A percentile compares a stretch with the other conserved stretches of the same genome.
Evolutionary conservation across 2,113 vertebrate genomes (phyloP).

Genomic region (Urocitellus parryii): DNA sequence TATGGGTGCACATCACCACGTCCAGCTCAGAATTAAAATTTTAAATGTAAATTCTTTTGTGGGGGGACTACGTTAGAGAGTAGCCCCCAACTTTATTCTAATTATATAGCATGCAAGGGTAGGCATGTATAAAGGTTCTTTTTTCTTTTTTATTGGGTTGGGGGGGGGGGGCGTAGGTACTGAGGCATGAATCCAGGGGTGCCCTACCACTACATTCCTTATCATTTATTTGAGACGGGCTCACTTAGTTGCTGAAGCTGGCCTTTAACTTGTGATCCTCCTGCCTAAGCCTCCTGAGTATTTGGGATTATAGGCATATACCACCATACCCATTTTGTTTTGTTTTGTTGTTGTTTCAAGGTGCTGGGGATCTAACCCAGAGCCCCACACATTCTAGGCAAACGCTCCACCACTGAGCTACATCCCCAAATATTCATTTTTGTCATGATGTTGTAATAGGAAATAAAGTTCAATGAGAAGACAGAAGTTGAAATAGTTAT

Average conservation of each 20-base stretch:
- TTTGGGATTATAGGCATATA: neutral
- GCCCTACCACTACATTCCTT: too few relatives aligned
- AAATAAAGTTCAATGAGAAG: neutral
- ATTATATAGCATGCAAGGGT: neutral
- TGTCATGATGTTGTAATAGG: too few relatives aligned
- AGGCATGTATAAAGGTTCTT: too few relatives aligned
- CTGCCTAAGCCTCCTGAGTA: too few relatives aligned
- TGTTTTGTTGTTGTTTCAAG: neutral
- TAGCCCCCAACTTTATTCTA: neutral
- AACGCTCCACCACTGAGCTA: neutral
- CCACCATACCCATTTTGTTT: too few relatives aligned
- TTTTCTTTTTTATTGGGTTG: too few relatives aligned
- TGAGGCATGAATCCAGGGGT: too few relatives aligned
- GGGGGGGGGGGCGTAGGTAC: too few relatives aligned
- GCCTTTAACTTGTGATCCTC: too few relatives aligned
- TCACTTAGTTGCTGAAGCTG: too few relatives aligned
- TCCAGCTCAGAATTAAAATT: neutral
- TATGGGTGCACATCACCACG: too few relatives aligned
- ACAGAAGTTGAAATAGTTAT: neutral
- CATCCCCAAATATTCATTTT: neutral
- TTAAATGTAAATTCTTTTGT: conserved; percentile 4
- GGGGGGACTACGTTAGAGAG: neutral
- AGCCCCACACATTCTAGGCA: neutral
- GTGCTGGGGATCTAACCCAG: neutral
- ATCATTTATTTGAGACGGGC: neutral